Evolutionary conservation across 2,888 invertebrate genomes (phyloP).

Genomic region (Incurvaria masculella): DNA sequence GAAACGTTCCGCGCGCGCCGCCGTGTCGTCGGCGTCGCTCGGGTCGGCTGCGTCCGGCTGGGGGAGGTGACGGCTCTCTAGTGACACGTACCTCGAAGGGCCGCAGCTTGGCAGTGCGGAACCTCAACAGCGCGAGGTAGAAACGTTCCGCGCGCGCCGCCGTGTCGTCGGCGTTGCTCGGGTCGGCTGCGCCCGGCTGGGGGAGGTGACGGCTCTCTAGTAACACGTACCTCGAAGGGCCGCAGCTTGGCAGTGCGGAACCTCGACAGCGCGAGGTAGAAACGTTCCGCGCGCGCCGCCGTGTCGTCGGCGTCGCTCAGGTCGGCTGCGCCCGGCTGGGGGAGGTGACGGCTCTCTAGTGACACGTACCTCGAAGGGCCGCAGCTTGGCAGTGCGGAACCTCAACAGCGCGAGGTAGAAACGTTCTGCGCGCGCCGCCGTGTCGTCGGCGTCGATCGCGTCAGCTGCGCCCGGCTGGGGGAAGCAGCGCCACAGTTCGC

Average conservation of each 20-base stretch:
- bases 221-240: conserved; percentile 87
- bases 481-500: conserved; percentile 96
- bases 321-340: conserved; percentile 74
- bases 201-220: too few species aligned
- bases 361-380: conserved; percentile 72
- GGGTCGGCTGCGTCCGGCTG: conserved; percentile 75
- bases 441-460: conserved; percentile 75
- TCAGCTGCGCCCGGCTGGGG: conserved; percentile 78
- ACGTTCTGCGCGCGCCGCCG: conserved; percentile 74
- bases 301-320: conserved; percentile 71
- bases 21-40: conserved; percentile 72
- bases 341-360: too few species aligned
- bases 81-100: conserved; percentile 90
- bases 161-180: conserved; percentile 68
- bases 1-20: conserved; percentile 83
- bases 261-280: conserved; percentile 85
- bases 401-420: conserved; percentile 88
- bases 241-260: conserved; percentile 84
- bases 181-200: conserved; percentile 73
- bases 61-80: too few species aligned
- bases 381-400: conserved; percentile 82
- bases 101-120: conserved; percentile 81
- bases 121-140: conserved; percentile 85
- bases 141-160: conserved; percentile 84
- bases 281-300: conserved; percentile 80